phyloP scores from a whole-genome alignment of 2,113 vertebrate genomes.

The Myodes glareolus region DNA sequence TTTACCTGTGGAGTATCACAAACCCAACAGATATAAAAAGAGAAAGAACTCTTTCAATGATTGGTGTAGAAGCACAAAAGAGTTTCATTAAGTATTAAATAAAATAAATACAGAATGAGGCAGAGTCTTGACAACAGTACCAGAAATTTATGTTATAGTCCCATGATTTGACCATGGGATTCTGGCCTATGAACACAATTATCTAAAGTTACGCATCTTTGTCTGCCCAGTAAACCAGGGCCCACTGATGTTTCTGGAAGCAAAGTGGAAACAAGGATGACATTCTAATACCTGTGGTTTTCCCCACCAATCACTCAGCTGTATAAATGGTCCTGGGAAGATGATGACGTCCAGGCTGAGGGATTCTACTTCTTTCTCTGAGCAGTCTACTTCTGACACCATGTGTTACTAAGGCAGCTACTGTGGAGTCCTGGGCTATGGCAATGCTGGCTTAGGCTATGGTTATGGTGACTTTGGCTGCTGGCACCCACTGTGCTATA shows the following conservation, averaged over 20 bases:
- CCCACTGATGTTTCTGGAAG: neutral
- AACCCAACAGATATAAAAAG: neutral
- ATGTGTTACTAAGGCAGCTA: neutral
- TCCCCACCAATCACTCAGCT: neutral
- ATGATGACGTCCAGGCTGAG: neutral
- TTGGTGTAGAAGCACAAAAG: neutral
- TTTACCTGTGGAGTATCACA: neutral
- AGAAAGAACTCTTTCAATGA: neutral
- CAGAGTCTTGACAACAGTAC: neutral
- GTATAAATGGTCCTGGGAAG: neutral
- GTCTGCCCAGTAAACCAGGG: neutral
- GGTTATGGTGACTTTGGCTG: neutral
- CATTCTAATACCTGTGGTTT: neutral
- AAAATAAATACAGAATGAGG: neutral
- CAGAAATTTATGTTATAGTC: neutral
- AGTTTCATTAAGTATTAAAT: neutral
- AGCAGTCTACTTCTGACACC: neutral
- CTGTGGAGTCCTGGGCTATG: neutral
- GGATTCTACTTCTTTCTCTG: neutral
- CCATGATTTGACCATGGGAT: neutral
- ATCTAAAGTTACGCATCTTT: neutral
- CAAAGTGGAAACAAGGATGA: neutral
- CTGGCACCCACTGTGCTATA: neutral
- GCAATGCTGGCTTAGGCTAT: neutral
- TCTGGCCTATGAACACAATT: neutral